These are phyloP conservation scores for Drosophila ficusphila DNA, from an alignment of 1,140 invertebrate genomes.

Conservation along the genomic window DNA sequence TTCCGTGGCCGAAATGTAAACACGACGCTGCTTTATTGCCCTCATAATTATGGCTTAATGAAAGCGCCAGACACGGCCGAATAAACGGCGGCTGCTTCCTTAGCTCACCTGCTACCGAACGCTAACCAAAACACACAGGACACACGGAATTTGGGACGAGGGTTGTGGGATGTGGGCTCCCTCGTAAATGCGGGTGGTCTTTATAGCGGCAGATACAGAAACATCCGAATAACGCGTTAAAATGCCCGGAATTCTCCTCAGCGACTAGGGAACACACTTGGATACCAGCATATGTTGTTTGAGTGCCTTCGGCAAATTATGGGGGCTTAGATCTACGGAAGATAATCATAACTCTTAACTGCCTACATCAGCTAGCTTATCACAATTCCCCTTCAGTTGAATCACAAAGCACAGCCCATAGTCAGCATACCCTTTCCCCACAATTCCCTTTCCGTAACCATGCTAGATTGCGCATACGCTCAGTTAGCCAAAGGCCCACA, in stretches of 20 bases:
- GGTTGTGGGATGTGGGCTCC: constrained; percentile 28
- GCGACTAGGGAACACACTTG: constrained; percentile 23
- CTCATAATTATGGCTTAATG: constrained; percentile 71
- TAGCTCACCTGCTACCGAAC: constrained; percentile 31
- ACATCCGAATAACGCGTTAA: constrained; percentile 52
- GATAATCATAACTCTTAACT: not conserved
- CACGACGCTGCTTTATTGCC: constrained; percentile 50
- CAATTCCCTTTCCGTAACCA: not conserved
- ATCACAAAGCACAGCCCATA: too few species aligned
- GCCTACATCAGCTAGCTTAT: too few species aligned
- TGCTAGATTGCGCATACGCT: constrained; percentile 37
- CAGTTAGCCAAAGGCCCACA: constrained; percentile 5
- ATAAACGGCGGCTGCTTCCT: constrained; percentile 43
- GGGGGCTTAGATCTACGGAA: not conserved
- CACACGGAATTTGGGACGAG: too few species aligned
- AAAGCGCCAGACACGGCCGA: constrained; percentile 64
- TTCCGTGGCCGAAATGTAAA: constrained; percentile 44
- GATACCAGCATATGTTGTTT: not conserved
- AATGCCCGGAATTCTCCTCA: constrained; percentile 10
- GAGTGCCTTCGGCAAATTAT: not conserved
- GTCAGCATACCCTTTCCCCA: not conserved
- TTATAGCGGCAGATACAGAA: constrained; percentile 58
- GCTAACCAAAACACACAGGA: not conserved
- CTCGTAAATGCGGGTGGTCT: constrained; percentile 59
- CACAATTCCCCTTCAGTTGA: too few species aligned